These are phyloP conservation scores for Noctua comes DNA, from an alignment of 2,888 invertebrate genomes.

Conservation along the genomic window DNA sequence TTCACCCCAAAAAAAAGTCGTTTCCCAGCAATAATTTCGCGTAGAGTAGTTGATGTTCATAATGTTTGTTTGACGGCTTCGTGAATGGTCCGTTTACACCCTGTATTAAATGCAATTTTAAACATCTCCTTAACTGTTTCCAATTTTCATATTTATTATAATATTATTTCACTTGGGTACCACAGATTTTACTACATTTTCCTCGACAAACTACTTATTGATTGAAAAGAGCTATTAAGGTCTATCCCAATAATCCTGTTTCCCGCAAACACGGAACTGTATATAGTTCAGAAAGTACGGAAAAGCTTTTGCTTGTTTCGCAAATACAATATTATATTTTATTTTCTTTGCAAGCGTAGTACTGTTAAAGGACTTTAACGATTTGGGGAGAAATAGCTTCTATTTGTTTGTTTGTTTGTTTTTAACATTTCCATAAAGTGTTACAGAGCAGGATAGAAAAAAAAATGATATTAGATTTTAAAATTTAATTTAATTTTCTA, in stretches of 20 bases:
- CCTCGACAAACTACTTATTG: neutral
- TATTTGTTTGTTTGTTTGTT: slow-evolving; percentile 12
- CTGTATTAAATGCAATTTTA: no score
- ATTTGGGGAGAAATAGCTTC: neutral
- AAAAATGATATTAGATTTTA: no score
- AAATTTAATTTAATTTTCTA: no score
- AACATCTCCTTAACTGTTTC: no score
- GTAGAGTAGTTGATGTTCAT: no score
- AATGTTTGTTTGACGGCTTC: no score
- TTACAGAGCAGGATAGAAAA: no score
- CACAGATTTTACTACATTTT: neutral
- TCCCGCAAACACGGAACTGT: slow-evolving; percentile 4
- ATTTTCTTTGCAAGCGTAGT: slow-evolving; percentile 12
- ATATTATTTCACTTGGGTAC: neutral
- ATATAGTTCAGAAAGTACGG: slow-evolving; percentile 28
- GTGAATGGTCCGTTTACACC: no score
- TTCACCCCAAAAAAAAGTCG: no score
- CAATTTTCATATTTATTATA: no score
- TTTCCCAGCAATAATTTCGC: no score
- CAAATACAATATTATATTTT: slow-evolving; percentile 25
- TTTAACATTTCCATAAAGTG: neutral
- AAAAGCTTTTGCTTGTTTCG: slow-evolving; percentile 50
- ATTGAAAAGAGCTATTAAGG: slow-evolving; percentile 8
- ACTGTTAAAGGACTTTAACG: neutral
- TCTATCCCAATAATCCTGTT: slow-evolving; percentile 5